Evolutionary conservation across 2,113 vertebrate genomes (phyloP).

Genomic region (Phaethon lepturus): DNA sequence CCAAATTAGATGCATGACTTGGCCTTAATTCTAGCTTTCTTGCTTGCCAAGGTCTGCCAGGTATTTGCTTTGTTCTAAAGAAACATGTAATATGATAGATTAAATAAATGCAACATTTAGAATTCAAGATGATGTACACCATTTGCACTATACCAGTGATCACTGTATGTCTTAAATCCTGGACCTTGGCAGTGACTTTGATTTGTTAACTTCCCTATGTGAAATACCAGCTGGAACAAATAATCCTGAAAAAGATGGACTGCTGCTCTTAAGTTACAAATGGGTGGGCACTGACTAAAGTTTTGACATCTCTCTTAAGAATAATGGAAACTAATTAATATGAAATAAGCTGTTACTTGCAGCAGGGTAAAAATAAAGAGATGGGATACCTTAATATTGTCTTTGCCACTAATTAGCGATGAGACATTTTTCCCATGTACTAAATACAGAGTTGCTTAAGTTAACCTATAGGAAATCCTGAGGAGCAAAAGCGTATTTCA

Average conservation of each 20-base stretch:
- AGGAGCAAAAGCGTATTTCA: neutral
- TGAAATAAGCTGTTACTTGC: neutral
- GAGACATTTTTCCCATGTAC: neutral
- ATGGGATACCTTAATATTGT: neutral
- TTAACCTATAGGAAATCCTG: neutral
- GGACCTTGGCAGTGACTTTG: neutral
- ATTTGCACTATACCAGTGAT: neutral
- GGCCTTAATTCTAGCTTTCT: constrained; percentile 47
- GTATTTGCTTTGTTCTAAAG: constrained; percentile 50
- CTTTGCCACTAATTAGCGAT: neutral
- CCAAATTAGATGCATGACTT: constrained; percentile 69
- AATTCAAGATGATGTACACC: constrained; percentile 32
- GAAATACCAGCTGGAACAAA: constrained; percentile 18
- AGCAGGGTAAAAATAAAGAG: neutral
- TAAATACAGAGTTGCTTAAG: neutral
- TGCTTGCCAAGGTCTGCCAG: constrained; percentile 58
- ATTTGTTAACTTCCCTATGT: constrained; percentile 8
- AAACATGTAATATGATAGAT: constrained; percentile 66
- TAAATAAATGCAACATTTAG: constrained; percentile 65
- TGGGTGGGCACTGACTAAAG: neutral
- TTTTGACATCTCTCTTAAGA: constrained; percentile 23
- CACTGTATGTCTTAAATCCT: neutral
- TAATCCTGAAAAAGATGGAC: neutral
- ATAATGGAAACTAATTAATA: constrained; percentile 22
- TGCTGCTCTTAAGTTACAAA: neutral